Evolutionary conservation across 2,888 invertebrate species (phyloP).

Genomic region (Pseudolycoriella hygida): DNA sequence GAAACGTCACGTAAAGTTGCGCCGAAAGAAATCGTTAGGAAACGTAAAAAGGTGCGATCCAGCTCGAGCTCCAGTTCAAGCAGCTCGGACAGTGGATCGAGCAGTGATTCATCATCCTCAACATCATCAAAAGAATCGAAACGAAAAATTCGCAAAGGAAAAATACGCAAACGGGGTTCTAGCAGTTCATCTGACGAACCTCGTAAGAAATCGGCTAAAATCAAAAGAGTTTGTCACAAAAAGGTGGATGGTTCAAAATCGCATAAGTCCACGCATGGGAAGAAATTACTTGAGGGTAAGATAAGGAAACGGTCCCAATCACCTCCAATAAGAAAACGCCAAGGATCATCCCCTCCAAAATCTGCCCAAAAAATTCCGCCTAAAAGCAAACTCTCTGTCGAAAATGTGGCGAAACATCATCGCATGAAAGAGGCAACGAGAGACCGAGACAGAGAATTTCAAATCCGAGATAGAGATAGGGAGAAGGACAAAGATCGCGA

Average conservation of each 20-base stretch:
- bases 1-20: slow-evolving; percentile 17
- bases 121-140: slow-evolving; percentile 15
- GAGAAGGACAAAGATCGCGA: slow-evolving; percentile 37
- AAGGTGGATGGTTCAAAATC: slow-evolving; percentile 9
- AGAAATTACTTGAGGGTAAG: slow-evolving; percentile 2
- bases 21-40: slow-evolving; percentile 21
- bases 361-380: slow-evolving; percentile 1
- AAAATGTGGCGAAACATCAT: slow-evolving; percentile 2
- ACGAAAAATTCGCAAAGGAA: slow-evolving; percentile 2
- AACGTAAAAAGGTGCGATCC: slow-evolving; percentile 25
- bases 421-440: slow-evolving; percentile 15
- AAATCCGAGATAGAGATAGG: slow-evolving; percentile 29
- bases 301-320: not conserved
- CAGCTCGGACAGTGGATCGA: slow-evolving; percentile 22
- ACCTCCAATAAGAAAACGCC: not conserved
- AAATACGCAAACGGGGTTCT: slow-evolving; percentile 29
- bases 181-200: slow-evolving; percentile 43
- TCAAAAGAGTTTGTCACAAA: slow-evolving; percentile 15
- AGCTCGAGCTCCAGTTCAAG: slow-evolving; percentile 23
- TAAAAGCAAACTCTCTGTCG: not conserved
- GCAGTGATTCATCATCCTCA: slow-evolving; percentile 21
- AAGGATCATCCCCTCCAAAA: not conserved
- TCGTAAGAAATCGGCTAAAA: slow-evolving; percentile 35
- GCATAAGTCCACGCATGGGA: slow-evolving; percentile 2
- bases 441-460: slow-evolving; percentile 17